These are phyloP conservation scores for Artibeus jamaicensis DNA, from an alignment of 2,797 vertebrate genomes.

Conservation along the genomic window DNA sequence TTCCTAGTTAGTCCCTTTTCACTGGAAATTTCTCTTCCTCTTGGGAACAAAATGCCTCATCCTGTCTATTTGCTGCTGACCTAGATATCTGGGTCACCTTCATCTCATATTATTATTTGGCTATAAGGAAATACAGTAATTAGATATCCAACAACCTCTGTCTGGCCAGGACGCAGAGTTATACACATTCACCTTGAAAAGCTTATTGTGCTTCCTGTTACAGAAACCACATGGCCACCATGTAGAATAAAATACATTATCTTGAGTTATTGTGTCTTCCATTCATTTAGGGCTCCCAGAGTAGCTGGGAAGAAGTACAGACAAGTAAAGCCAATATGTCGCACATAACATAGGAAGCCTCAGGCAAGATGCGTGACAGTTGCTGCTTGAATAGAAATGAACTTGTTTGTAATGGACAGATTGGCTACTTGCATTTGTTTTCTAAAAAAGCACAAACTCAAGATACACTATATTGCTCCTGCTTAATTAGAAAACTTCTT, in stretches of 20 bases:
- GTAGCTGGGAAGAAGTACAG: background rate
- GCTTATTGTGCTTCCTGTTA: background rate
- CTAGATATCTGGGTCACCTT: background rate
- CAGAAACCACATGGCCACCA: background rate
- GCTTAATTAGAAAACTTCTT: constrained; percentile 34
- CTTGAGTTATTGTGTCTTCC: background rate
- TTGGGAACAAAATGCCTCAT: background rate
- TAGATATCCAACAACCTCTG: background rate
- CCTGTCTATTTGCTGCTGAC: background rate
- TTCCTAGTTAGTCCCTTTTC: background rate
- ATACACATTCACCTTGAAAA: background rate
- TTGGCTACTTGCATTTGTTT: background rate
- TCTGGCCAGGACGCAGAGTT: background rate
- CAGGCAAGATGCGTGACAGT: constrained; percentile 9
- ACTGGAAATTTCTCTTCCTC: background rate
- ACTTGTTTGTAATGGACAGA: constrained; percentile 44
- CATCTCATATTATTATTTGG: background rate
- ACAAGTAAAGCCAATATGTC: constrained; percentile 37
- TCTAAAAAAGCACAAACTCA: background rate
- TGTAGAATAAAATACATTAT: background rate
- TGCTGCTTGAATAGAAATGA: constrained; percentile 38
- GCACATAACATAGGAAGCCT: constrained; percentile 42
- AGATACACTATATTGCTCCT: background rate
- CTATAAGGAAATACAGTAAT: background rate
- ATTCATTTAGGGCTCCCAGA: background rate